Conservation (phyloP, 1,140 invertebrate genomes). For the Brachionus rotundiformis region DNA sequence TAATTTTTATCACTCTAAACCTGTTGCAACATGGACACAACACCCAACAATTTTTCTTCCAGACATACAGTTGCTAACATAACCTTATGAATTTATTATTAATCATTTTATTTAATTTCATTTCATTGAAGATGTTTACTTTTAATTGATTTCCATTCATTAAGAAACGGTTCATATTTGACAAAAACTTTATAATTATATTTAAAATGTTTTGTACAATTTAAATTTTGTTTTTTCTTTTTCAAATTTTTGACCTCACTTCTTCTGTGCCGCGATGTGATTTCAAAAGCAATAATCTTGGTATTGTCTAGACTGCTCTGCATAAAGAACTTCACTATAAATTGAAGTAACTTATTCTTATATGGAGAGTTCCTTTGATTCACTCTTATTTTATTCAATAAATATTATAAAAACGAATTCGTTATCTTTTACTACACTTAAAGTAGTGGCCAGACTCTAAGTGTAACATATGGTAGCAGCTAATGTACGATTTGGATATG, state of each 20-base stretch:
- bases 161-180: background rate
- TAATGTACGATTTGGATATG: too few species aligned
- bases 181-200: background rate
- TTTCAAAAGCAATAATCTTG: background rate
- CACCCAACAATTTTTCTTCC: background rate
- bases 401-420: too few species aligned
- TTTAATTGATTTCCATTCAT: background rate
- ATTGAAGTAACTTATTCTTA: too few species aligned
- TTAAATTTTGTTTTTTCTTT: background rate
- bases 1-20: background rate
- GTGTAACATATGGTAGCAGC: too few species aligned
- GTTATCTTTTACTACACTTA: too few species aligned
- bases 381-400: too few species aligned
- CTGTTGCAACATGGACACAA: background rate
- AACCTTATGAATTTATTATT: background rate
- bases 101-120: background rate
- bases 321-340: too few species aligned
- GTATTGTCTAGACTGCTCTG: background rate
- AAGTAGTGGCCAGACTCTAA: too few species aligned
- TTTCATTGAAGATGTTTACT: background rate
- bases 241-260: background rate
- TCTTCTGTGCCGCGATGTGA: background rate
- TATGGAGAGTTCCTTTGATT: too few species aligned
- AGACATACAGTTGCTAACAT: background rate
- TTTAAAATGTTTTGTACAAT: background rate